A percentile compares a stretch with the other conserved stretches of the same genome.
Evolutionary conservation across 2,797 vertebrate genomes (phyloP).

Genomic region (Falco rusticolus): DNA sequence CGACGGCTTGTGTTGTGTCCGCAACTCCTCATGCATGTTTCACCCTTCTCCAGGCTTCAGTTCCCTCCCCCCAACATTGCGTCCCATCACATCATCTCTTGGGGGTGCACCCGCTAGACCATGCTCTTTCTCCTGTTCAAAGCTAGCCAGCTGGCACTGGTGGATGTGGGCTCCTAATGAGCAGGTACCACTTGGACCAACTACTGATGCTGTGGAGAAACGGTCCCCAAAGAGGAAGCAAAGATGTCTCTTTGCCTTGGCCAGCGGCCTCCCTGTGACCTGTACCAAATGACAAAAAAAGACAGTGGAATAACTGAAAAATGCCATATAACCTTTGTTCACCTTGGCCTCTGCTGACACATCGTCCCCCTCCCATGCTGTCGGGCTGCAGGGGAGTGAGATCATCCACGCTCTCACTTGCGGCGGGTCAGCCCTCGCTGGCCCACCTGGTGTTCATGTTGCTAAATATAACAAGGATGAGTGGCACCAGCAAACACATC

Average conservation of each 20-base stretch:
- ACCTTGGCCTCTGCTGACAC: background rate
- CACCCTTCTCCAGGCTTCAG: background rate
- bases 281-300: background rate
- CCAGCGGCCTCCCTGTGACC: background rate
- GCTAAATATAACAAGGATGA: constrained; percentile 29
- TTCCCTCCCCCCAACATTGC: background rate
- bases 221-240: background rate
- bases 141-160: background rate
- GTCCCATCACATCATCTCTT: background rate
- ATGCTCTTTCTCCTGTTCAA: background rate
- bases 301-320: background rate
- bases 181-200: background rate
- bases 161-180: background rate
- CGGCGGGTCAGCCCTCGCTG: background rate
- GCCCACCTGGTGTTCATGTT: background rate
- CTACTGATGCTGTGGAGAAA: background rate
- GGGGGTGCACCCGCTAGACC: background rate
- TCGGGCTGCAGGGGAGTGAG: background rate
- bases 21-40: background rate
- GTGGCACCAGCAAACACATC: constrained; percentile 13
- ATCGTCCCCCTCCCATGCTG: background rate
- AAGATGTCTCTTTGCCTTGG: background rate
- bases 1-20: constrained; percentile 41
- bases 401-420: background rate
- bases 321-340: background rate